Conservation (phyloP, 1,140 invertebrate genomes). For the Leptinotarsa texana region DNA sequence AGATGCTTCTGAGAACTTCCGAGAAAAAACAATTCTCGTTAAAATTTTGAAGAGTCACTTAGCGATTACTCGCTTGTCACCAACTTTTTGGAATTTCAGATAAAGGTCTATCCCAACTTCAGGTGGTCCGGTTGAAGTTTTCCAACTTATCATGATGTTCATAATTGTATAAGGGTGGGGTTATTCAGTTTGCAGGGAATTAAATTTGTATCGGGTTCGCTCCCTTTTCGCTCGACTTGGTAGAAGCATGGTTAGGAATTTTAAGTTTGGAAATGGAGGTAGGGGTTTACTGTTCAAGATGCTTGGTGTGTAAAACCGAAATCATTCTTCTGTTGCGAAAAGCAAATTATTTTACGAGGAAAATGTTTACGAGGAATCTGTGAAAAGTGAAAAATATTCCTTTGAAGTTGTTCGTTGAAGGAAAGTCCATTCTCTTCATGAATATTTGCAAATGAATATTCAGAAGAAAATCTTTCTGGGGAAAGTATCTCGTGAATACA, state of each 20-base stretch:
- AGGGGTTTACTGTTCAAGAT: neutral
- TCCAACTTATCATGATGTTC: neutral
- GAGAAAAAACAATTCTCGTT: no score
- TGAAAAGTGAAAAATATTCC: neutral
- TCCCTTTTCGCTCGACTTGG: neutral
- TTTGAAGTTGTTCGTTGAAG: neutral
- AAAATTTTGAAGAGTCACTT: no score
- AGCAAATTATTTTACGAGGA: neutral
- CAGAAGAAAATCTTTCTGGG: no score
- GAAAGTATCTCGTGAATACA: no score
- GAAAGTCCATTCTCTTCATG: neutral
- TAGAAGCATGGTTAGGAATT: no score
- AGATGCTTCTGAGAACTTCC: no score
- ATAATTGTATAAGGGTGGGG: neutral
- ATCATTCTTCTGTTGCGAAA: neutral
- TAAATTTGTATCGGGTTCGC: constrained; percentile 4
- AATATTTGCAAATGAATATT: no score
- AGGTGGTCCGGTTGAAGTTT: neutral
- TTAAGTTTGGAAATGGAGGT: neutral
- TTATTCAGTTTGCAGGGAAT: neutral
- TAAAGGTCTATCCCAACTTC: neutral
- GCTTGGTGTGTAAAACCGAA: neutral
- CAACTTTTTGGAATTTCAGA: neutral
- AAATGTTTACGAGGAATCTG: neutral
- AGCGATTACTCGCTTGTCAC: no score